Evolutionary conservation across 2,888 invertebrate species (phyloP).

Genomic region (Hybos culiciformis): DNA sequence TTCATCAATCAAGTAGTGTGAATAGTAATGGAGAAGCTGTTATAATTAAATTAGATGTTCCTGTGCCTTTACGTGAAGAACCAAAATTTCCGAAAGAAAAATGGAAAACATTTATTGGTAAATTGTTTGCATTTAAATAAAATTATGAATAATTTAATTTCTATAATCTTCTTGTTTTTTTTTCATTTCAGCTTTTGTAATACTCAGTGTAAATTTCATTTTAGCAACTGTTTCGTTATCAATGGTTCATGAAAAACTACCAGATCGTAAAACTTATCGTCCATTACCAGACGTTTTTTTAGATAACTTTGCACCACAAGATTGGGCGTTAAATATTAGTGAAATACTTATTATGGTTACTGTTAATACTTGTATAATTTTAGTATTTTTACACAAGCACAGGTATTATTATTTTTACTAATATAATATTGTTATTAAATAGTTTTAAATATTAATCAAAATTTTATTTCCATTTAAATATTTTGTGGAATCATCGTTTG

Average conservation of each 20-base stretch:
- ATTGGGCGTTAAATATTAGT: constrained; percentile 71
- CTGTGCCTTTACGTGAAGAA: constrained; percentile 57
- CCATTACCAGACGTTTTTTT: constrained; percentile 76
- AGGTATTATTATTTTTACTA: too few species aligned
- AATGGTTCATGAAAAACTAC: constrained; percentile 75
- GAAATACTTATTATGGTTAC: constrained; percentile 77
- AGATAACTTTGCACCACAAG: constrained; percentile 57
- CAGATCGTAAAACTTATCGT: constrained; percentile 54
- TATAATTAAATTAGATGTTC: constrained; percentile 47
- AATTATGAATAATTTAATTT: constrained; percentile 22
- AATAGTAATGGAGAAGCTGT: constrained; percentile 27
- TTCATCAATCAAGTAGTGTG: constrained; percentile 18
- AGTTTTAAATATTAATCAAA: neutral
- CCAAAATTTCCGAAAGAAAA: constrained; percentile 70
- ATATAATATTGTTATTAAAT: neutral
- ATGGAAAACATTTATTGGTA: constrained; percentile 56
- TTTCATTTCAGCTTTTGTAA: constrained; percentile 42
- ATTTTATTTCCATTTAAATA: neutral
- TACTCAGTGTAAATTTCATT: constrained; percentile 48
- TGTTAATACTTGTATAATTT: constrained; percentile 58
- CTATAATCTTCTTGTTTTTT: constrained; percentile 12
- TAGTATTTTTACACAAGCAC: constrained; percentile 75
- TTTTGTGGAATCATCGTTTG: neutral
- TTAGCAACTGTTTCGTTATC: constrained; percentile 60
- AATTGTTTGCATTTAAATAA: neutral